Conservation (phyloP, 2,113 vertebrate genomes). For the Carassius gibelio region DNA sequence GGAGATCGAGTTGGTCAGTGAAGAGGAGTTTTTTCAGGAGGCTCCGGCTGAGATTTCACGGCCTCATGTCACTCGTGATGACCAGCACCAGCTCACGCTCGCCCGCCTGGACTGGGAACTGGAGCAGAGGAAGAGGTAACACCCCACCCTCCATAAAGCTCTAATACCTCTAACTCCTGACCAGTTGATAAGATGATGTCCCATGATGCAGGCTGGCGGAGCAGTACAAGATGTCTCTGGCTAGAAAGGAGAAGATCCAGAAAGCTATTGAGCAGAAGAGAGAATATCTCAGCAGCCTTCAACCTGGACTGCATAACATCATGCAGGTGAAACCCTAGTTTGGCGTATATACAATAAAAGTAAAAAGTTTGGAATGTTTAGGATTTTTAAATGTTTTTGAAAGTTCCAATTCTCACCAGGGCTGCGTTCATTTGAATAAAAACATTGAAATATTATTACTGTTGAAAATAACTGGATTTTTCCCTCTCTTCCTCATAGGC, state of each 20-base stretch:
- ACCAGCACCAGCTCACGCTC: constrained; percentile 94
- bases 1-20: constrained; percentile 91
- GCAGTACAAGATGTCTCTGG: constrained; percentile 88
- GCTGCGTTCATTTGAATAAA: background rate
- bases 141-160: background rate
- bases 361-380: background rate
- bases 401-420: background rate
- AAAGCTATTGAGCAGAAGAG: constrained; percentile 97
- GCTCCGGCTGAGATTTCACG: constrained; percentile 90
- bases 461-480: background rate
- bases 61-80: constrained; percentile 80
- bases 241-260: constrained; percentile 93
- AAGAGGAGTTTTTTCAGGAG: constrained; percentile 89
- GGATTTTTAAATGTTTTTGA: background rate
- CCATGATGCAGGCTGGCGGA: constrained; percentile 84
- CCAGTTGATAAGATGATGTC: background rate
- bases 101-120: constrained; percentile 98
- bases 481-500: constrained; percentile 72
- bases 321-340: constrained; percentile 85
- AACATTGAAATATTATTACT: background rate
- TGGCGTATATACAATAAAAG: background rate
- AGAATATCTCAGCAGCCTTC: constrained; percentile 93
- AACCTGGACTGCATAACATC: constrained; percentile 93
- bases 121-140: constrained; percentile 94
- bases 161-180: background rate